phyloP scores from a whole-genome alignment of 2,113 vertebrate genomes.

The Dryoscopus gambensis region DNA sequence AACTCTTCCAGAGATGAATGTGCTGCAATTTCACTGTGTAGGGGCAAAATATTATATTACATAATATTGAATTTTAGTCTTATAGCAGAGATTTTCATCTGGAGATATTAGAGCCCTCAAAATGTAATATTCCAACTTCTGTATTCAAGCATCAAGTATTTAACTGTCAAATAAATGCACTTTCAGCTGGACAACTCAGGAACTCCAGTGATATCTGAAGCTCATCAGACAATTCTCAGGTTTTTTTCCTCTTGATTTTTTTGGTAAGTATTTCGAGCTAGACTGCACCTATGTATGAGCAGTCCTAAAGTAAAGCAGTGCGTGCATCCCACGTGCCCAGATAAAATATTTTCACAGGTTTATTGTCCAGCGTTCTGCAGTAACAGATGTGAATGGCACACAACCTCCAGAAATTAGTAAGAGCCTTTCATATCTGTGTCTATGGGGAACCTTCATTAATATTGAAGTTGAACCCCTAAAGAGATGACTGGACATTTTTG shows the following conservation, averaged over 20 bases:
- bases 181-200: background rate
- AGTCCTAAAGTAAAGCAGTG: background rate
- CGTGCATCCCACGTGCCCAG: background rate
- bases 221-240: background rate
- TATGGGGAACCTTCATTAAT: background rate
- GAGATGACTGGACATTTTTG: background rate
- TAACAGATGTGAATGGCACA: background rate
- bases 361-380: background rate
- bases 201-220: background rate
- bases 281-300: background rate
- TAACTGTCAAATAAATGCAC: conserved; percentile 24
- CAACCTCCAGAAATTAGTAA: background rate
- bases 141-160: background rate
- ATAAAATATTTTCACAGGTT: background rate
- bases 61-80: conserved; percentile 16
- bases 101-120: background rate
- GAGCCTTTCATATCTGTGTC: background rate
- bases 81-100: conserved; percentile 6
- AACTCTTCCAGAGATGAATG: background rate
- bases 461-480: background rate
- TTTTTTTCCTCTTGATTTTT: background rate
- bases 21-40: conserved; percentile 12
- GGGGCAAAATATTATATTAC: background rate
- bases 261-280: background rate
- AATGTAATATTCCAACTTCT: conserved; percentile 25